phyloP scores from a whole-genome alignment of 2,113 vertebrate genomes.

The Antechinus flavipes region DNA sequence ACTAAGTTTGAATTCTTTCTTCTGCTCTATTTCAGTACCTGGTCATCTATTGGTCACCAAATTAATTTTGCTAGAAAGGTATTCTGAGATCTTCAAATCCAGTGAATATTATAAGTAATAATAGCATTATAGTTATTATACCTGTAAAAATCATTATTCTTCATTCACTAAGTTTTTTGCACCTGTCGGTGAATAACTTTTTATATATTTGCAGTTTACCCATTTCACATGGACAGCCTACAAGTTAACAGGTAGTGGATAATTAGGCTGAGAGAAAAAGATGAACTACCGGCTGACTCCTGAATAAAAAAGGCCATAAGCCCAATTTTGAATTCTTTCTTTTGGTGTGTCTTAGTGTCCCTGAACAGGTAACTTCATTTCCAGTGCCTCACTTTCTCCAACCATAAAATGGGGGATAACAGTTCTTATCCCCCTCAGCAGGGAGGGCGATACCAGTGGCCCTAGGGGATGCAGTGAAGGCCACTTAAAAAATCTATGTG shows the following conservation, averaged over 20 bases:
- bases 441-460: background rate
- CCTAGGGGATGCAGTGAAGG: accelerated
- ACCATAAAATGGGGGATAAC: background rate
- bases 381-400: background rate
- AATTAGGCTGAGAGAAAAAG: background rate
- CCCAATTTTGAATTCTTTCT: background rate
- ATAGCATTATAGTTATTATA: background rate
- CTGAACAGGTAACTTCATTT: background rate
- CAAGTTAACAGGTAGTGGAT: background rate
- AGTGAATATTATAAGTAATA: background rate
- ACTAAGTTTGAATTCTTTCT: background rate
- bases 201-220: background rate
- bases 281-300: background rate
- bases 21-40: background rate
- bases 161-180: background rate
- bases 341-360: background rate
- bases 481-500: background rate
- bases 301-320: background rate
- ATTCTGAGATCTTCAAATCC: background rate
- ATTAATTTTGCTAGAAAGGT: background rate
- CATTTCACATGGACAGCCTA: background rate
- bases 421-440: background rate
- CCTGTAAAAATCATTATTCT: background rate
- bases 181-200: background rate
- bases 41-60: background rate